Percentiles rank a stretch among this genome's conserved stretches.
Evolutionary conservation across 2,113 vertebrate genomes (phyloP).

Genomic region (Phalacrocorax aristotelis): DNA sequence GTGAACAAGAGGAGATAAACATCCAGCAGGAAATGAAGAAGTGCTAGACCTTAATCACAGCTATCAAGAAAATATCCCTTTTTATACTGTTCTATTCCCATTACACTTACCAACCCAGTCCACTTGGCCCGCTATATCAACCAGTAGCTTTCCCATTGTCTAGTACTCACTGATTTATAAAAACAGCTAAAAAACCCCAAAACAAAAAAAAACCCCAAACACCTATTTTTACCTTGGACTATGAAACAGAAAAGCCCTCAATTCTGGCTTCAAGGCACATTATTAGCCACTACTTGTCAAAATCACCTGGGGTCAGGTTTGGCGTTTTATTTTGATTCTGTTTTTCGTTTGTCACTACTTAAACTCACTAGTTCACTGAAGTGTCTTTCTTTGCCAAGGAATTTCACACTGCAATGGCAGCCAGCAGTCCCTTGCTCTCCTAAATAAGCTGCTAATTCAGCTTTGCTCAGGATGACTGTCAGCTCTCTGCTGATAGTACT

Average conservation of each 20-base stretch:
- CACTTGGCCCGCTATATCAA: background rate
- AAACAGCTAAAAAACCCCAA: background rate
- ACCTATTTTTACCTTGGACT: background rate
- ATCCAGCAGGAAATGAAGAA: background rate
- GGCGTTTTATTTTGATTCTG: background rate
- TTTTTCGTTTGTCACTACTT: background rate
- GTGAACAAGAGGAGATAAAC: background rate
- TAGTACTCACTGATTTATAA: background rate
- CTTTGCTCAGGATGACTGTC: background rate
- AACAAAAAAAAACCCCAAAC: background rate
- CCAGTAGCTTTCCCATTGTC: background rate
- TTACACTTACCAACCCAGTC: background rate
- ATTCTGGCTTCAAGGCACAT: background rate
- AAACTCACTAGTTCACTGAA: background rate
- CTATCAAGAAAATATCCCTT: background rate
- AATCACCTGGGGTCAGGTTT: background rate
- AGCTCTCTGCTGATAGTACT: background rate
- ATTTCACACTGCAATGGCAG: background rate
- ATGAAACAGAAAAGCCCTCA: background rate
- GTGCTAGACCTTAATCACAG: background rate
- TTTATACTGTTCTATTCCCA: background rate
- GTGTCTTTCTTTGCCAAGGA: background rate
- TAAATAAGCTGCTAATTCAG: background rate
- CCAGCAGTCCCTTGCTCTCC: background rate
- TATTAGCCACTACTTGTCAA: background rate